Evolutionary conservation across 2,797 vertebrate genomes (phyloP).

Genomic region (Sebastes steindachneri): DNA sequence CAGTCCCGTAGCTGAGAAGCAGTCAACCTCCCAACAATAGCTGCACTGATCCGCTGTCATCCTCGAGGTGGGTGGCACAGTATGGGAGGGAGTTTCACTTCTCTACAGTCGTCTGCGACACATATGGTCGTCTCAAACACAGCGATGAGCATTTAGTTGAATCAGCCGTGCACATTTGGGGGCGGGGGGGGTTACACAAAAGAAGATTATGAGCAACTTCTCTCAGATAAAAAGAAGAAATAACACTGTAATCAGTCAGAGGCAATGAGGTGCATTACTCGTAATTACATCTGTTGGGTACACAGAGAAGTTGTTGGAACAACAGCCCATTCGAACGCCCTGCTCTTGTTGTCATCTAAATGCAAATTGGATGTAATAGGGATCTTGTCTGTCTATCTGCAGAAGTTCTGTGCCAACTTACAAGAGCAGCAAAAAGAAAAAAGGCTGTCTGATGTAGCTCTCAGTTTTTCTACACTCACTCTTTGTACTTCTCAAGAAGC

Average conservation of each 20-base stretch:
- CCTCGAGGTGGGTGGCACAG: conserved; percentile 9
- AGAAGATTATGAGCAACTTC: conserved; percentile 38
- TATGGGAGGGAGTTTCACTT: not conserved
- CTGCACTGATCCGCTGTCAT: conserved; percentile 26
- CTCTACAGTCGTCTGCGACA: not conserved
- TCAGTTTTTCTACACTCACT: conserved; percentile 10
- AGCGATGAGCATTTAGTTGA: conserved; percentile 31
- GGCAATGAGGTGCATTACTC: conserved; percentile 58
- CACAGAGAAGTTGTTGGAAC: conserved; percentile 58
- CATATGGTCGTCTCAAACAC: conserved; percentile 3
- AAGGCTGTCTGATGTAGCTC: conserved; percentile 5
- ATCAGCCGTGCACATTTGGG: conserved; percentile 14
- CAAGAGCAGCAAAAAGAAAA: conserved; percentile 8
- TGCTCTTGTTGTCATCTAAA: conserved; percentile 66
- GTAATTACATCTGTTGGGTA: conserved; percentile 65
- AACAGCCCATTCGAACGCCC: conserved; percentile 50
- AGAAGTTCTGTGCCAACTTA: conserved; percentile 35
- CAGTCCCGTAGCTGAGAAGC: conserved; percentile 13
- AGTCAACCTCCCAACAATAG: conserved; percentile 28
- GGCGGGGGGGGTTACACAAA: conserved; percentile 24
- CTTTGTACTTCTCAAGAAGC: not conserved
- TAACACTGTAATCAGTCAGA: conserved; percentile 57
- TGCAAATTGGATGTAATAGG: conserved; percentile 66
- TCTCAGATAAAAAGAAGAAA: conserved; percentile 60
- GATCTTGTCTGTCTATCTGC: conserved; percentile 28